These are phyloP conservation scores for Alectoris magna DNA, from an alignment of 2,797 vertebrate genomes.

Conservation along the genomic window DNA sequence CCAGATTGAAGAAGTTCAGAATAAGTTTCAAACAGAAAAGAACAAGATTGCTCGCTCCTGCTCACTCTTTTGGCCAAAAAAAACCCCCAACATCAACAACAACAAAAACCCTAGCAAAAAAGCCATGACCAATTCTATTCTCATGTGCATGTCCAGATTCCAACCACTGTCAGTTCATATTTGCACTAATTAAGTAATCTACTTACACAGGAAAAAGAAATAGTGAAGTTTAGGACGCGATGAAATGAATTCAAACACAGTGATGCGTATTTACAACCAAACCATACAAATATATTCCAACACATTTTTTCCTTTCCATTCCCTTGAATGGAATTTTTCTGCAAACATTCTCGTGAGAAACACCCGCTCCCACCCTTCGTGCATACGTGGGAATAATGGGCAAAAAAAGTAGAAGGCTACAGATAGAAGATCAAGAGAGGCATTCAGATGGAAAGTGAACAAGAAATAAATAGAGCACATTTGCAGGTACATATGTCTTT, in stretches of 20 bases:
- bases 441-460: background rate
- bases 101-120: background rate
- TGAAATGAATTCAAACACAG: background rate
- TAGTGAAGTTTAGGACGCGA: background rate
- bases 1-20: background rate
- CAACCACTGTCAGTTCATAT: background rate
- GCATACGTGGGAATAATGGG: background rate
- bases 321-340: background rate
- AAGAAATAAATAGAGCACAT: accelerated
- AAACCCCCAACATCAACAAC: background rate
- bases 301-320: background rate
- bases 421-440: background rate
- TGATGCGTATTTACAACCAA: background rate
- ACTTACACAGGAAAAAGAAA: background rate
- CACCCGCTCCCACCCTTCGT: background rate
- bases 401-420: background rate
- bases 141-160: background rate
- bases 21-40: background rate
- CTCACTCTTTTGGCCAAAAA: background rate
- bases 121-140: background rate
- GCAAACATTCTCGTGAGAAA: accelerated
- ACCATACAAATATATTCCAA: background rate
- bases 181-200: background rate
- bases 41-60: background rate
- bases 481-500: background rate